Base-by-base conservation (phyloP, 1,140 invertebrate genomes). In the Steinernema feltiae region DNA sequence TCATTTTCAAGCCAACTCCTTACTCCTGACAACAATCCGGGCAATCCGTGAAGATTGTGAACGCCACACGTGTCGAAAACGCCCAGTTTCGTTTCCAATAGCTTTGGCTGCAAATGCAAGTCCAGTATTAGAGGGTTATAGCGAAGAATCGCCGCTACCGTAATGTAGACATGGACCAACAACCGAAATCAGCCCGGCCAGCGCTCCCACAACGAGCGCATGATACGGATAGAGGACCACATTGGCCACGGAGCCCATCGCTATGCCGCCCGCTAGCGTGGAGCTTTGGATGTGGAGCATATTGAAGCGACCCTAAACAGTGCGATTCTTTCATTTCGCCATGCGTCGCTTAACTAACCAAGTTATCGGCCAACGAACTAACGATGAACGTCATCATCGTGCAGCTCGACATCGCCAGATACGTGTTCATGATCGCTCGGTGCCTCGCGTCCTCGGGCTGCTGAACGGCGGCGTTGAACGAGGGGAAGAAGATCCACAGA, bases 11-110 rank as follows among this genome's bases (percentile, higher is more conserved):
- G 24, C 15, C 15, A 15, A 63, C 3, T 27, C 24, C 53, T 63
- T 91, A 97, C 84, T 48, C 91, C 94, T 1, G 92, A 93, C 21
- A 94, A 87, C 0, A 97, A 84, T 15, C 93, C 94, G 0, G 95
- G 95, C 92, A 97, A 93, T 0, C 95, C 95, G 84, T 98, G 95
- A 12, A 98, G 90, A 88, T 97, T 97, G 88, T 97, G 91, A 0
- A 97, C 94, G 0, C 95, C 95, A 85, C 94, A 97, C 0, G 94
- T 97, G 86, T 97, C 95, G 83, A 93, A 91, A 48, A 97, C 87
- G 69, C 91, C 90, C 1, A 93, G 84, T 69, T 89, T 90, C 35
- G 88, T 88, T 63, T 90, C 89, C 31, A 95, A 85, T 41, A 90
- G 87, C 24, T 63, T 63, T 29, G 93, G 93, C 78, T 79, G 75